These are phyloP conservation scores for Lutjanus campechanus DNA, from an alignment of 2,797 vertebrate genomes.

Conservation along the genomic window DNA sequence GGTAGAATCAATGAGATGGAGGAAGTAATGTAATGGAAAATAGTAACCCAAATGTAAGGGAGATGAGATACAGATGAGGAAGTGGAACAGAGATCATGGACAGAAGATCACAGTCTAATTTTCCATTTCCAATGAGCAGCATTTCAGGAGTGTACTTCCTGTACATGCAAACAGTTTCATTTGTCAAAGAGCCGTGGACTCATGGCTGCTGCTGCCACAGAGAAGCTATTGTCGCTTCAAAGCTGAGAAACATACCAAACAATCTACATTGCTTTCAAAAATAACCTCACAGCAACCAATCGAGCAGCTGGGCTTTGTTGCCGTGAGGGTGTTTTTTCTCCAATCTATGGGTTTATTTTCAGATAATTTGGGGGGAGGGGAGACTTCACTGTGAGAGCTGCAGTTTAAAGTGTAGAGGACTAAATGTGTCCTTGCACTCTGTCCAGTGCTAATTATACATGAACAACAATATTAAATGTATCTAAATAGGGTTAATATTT, in stretches of 20 bases:
- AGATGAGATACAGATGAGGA: constrained; percentile 15
- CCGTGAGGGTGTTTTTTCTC: constrained; percentile 42
- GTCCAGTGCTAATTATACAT: background rate
- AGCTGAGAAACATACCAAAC: constrained; percentile 38
- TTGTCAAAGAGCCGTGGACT: background rate
- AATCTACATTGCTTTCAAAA: constrained; percentile 45
- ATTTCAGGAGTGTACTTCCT: background rate
- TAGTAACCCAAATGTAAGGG: constrained; percentile 1
- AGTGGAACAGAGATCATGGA: constrained; percentile 20
- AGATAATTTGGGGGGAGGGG: constrained; percentile 31
- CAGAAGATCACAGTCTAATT: background rate
- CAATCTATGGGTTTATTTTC: constrained; percentile 54
- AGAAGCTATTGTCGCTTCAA: constrained; percentile 22
- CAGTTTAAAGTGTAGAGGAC: background rate
- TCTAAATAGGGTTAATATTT: background rate
- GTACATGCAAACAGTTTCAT: background rate
- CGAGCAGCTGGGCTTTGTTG: constrained; percentile 43
- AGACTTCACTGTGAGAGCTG: constrained; percentile 8
- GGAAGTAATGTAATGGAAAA: constrained; percentile 17
- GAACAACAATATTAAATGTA: background rate
- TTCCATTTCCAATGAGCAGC: background rate
- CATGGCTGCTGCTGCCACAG: background rate
- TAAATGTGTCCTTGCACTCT: background rate
- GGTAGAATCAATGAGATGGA: constrained; percentile 29
- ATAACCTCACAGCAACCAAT: constrained; percentile 55